A percentile compares a stretch with the other conserved stretches of the same genome.
These are phyloP conservation scores for Eupristina koningsbergeri DNA, from an alignment of 1,140 invertebrate genomes.

Conservation along the genomic window DNA sequence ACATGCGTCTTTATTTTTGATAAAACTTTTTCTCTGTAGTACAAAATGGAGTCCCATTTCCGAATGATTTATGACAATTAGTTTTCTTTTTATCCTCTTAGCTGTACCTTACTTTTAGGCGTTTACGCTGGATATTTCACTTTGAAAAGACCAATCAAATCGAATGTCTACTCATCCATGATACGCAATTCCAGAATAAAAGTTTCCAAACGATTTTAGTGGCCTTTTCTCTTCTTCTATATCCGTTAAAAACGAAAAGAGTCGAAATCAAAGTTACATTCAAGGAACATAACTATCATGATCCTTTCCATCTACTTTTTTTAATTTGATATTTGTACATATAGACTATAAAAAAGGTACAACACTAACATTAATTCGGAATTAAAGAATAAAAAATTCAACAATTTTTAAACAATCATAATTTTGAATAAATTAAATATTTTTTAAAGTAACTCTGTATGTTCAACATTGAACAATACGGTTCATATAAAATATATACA, in stretches of 20 bases:
- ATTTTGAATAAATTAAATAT: too few relatives aligned
- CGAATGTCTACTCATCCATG: neutral
- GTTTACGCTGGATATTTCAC: slow-evolving; percentile 11
- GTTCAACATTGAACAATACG: too few relatives aligned
- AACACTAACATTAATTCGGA: too few relatives aligned
- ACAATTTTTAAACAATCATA: too few relatives aligned
- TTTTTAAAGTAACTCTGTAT: too few relatives aligned
- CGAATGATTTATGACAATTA: slow-evolving; percentile 19
- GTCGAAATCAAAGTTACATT: neutral
- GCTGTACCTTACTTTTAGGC: neutral
- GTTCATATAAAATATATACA: too few relatives aligned
- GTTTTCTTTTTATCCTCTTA: slow-evolving; percentile 12
- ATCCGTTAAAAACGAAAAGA: neutral
- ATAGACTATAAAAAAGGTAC: too few relatives aligned
- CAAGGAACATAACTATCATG: neutral
- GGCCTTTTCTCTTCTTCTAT: neutral
- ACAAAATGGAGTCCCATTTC: neutral
- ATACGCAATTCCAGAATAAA: neutral
- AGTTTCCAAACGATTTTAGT: slow-evolving; percentile 1
- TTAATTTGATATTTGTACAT: too few relatives aligned
- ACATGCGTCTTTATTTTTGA: neutral
- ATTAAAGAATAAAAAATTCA: too few relatives aligned
- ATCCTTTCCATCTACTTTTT: neutral
- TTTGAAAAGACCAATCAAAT: slow-evolving; percentile 17
- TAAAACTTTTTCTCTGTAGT: slow-evolving; percentile 19